A percentile compares a stretch with the other conserved stretches of the same genome.
These are phyloP conservation scores for Synanthedon andrenaeformis DNA, from an alignment of 2,888 invertebrate genomes.

Conservation along the genomic window DNA sequence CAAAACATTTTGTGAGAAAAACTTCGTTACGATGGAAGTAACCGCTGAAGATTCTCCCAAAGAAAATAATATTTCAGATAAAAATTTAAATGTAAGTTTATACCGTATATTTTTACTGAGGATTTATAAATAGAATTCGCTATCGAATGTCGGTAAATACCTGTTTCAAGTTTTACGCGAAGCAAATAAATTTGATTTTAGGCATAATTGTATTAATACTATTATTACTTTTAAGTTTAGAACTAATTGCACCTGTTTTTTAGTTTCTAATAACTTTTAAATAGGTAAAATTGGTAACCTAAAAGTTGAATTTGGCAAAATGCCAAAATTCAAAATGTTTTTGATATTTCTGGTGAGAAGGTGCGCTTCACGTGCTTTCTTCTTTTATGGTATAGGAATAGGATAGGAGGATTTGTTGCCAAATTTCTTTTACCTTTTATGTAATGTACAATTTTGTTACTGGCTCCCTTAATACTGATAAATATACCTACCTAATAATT, in stretches of 20 bases:
- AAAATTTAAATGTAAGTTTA: constrained; percentile 33
- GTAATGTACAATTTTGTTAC: too few relatives aligned
- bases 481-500: too few relatives aligned
- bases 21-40: constrained; percentile 36
- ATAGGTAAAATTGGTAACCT: constrained; percentile 36
- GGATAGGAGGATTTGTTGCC: constrained; percentile 31
- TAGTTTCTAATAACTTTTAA: neutral
- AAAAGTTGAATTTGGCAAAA: constrained; percentile 36
- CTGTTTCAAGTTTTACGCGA: neutral
- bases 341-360: constrained; percentile 58
- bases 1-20: constrained; percentile 6
- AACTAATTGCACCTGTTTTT: too few relatives aligned
- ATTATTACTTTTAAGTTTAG: neutral
- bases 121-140: constrained; percentile 52
- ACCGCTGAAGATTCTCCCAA: constrained; percentile 35
- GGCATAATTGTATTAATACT: neutral
- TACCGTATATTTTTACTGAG: constrained; percentile 12
- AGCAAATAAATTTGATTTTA: too few relatives aligned
- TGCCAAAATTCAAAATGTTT: constrained; percentile 52
- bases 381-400: constrained; percentile 51
- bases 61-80: constrained; percentile 30
- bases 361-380: constrained; percentile 48
- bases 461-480: too few relatives aligned
- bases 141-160: constrained; percentile 43
- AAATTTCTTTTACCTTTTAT: constrained; percentile 8